Conservation (phyloP, 2,888 invertebrate genomes). For the Leptopilina myrica region DNA sequence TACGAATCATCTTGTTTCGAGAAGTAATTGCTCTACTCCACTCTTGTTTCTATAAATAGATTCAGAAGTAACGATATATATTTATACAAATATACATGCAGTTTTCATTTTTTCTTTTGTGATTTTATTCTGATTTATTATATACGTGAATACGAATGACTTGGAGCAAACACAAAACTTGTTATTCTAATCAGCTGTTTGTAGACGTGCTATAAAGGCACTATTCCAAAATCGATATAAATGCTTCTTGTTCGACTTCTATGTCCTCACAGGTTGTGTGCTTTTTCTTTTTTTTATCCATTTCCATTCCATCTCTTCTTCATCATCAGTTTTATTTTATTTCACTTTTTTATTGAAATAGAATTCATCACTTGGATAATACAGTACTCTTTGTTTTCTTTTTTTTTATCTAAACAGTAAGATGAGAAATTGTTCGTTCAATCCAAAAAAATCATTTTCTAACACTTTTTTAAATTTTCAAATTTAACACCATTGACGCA, state of each 20-base stretch:
- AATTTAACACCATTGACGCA: too few relatives aligned
- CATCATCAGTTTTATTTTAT: constrained; percentile 1
- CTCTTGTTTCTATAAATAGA: constrained; percentile 21
- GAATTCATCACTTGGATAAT: too few relatives aligned
- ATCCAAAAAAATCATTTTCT: too few relatives aligned
- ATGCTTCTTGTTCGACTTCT: constrained; percentile 38
- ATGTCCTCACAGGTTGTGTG: constrained; percentile 41
- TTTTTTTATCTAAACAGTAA: too few relatives aligned
- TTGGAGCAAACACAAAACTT: constrained; percentile 13
- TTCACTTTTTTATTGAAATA: constrained; percentile 40
- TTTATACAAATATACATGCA: constrained; percentile 7
- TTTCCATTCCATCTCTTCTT: constrained; percentile 29
- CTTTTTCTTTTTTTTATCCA: constrained; percentile 33
- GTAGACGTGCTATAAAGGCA: constrained; percentile 35
- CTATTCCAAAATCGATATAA: constrained; percentile 38
- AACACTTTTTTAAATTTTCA: too few relatives aligned
- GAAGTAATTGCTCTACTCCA: neutral
- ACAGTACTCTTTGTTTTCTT: too few relatives aligned
- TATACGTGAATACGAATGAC: constrained; percentile 18
- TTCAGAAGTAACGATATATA: constrained; percentile 6
- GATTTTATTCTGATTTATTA: neutral
- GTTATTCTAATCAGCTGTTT: constrained; percentile 41
- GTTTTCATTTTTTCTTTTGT: constrained; percentile 7
- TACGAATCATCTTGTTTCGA: constrained; percentile 17
- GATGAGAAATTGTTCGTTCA: too few relatives aligned